A percentile compares a stretch with the other conserved stretches of the same genome.
Conservation (phyloP, 2,888 invertebrate species). For the Anticlea derivata region DNA sequence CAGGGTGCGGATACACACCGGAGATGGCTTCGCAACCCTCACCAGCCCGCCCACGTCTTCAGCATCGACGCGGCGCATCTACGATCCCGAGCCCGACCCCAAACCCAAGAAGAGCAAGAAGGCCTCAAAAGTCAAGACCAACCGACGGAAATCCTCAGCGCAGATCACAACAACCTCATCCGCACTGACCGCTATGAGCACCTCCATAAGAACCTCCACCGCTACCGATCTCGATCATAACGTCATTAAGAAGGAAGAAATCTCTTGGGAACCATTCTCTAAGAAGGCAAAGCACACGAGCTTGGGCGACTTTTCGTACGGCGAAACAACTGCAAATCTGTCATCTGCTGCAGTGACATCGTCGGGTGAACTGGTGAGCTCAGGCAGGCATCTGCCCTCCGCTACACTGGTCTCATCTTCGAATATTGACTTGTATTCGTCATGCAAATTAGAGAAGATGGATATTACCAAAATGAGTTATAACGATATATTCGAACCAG, state of each 20-base stretch:
- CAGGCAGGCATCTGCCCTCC: slow-evolving; percentile 15
- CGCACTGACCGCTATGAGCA: background rate
- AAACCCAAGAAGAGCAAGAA: slow-evolving; percentile 32
- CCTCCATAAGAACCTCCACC: background rate
- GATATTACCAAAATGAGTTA: slow-evolving; percentile 54
- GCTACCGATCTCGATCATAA: slow-evolving; percentile 43
- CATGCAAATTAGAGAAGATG: slow-evolving; percentile 20
- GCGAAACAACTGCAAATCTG: slow-evolving; percentile 58
- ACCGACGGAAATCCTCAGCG: slow-evolving; percentile 10
- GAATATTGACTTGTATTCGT: slow-evolving; percentile 9
- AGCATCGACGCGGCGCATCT: slow-evolving; percentile 51
- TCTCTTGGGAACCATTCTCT: slow-evolving; percentile 58
- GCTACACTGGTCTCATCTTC: slow-evolving; percentile 16
- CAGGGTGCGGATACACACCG: slow-evolving; percentile 60
- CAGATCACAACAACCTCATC: slow-evolving; percentile 1
- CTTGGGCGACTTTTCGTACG: slow-evolving; percentile 65
- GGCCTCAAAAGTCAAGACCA: slow-evolving; percentile 12
- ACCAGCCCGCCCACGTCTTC: slow-evolving; percentile 31
- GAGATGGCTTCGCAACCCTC: slow-evolving; percentile 8
- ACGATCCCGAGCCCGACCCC: slow-evolving; percentile 45
- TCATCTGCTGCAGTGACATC: slow-evolving; percentile 20
- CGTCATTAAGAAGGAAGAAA: slow-evolving; percentile 58
- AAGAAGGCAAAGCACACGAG: slow-evolving; percentile 55
- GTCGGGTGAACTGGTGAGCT: slow-evolving; percentile 19
- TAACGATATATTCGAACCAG: slow-evolving; percentile 56